Conservation (phyloP, 2,113 vertebrate genomes). For the Cephalopholis sonnerati region DNA sequence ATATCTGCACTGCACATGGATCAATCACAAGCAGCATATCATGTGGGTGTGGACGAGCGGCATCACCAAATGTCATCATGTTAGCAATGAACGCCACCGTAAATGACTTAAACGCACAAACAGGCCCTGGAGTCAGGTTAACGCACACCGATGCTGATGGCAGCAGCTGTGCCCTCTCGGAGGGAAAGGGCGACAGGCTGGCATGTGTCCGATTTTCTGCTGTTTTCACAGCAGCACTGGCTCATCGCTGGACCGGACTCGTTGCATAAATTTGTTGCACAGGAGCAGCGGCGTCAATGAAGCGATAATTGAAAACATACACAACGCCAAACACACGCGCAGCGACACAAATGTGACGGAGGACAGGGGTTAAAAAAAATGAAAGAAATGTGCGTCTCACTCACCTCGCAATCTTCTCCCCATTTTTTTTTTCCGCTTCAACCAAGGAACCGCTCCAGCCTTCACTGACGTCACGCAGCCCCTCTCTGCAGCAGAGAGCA, state of each 20-base stretch:
- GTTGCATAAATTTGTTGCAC: conserved; percentile 55
- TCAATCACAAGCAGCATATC: conserved; percentile 58
- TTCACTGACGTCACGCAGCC: conserved; percentile 85
- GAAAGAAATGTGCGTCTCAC: conserved; percentile 74
- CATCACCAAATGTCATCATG: conserved; percentile 53
- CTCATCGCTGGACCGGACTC: conserved; percentile 48
- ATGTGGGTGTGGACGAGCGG: conserved; percentile 79
- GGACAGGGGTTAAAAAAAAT: conserved; percentile 37
- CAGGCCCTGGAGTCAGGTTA: conserved; percentile 35
- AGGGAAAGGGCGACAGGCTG: conserved; percentile 55
- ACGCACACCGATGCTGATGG: conserved; percentile 29
- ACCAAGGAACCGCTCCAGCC: conserved; percentile 81
- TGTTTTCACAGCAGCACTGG: conserved; percentile 49
- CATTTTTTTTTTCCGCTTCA: conserved; percentile 79
- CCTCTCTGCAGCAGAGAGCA: conserved; percentile 83
- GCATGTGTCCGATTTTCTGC: conserved; percentile 44
- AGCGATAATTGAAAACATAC: conserved; percentile 23
- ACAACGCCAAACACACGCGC: background rate
- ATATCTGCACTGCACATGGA: conserved; percentile 71
- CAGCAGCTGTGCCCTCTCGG: conserved; percentile 37
- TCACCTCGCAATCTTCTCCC: conserved; percentile 83
- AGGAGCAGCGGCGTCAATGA: conserved; percentile 53
- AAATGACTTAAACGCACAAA: conserved; percentile 2
- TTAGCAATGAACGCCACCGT: conserved; percentile 24
- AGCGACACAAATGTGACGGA: background rate